These are phyloP conservation scores for Bacillus rossius DNA, from an alignment of 1,140 invertebrate genomes.

Conservation along the genomic window DNA sequence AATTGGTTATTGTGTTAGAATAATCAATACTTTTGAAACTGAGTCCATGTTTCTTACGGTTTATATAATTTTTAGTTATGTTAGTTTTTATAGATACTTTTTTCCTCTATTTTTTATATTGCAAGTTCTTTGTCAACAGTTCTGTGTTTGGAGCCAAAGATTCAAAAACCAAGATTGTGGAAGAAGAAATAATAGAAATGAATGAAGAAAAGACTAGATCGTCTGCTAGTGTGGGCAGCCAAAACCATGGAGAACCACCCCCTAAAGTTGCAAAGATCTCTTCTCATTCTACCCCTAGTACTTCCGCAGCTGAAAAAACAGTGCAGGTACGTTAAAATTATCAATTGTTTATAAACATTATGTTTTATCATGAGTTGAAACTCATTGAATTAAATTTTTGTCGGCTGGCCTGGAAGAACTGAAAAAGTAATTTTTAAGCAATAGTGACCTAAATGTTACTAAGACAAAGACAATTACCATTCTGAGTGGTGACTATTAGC, in stretches of 20 bases:
- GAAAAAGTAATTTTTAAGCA: too few relatives aligned
- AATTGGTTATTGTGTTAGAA: too few relatives aligned
- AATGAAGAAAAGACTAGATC: neutral
- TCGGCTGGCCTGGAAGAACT: too few relatives aligned
- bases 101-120: neutral
- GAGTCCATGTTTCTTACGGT: too few relatives aligned
- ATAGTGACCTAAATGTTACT: too few relatives aligned
- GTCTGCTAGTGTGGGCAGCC: neutral
- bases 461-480: too few relatives aligned
- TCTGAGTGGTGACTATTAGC: too few relatives aligned
- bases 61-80: neutral
- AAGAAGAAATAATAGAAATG: conserved; percentile 14
- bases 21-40: too few relatives aligned
- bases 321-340: neutral
- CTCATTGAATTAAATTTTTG: too few relatives aligned
- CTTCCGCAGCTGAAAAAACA: neutral
- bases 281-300: neutral
- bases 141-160: conserved; percentile 31
- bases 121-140: conserved; percentile 57
- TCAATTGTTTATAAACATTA: too few relatives aligned
- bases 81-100: neutral
- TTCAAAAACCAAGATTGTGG: conserved; percentile 1
- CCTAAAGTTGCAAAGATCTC: neutral
- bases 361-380: too few relatives aligned
- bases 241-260: neutral